Evolutionary conservation across 2,113 vertebrate species (phyloP), one percentile per base, ranked within the genome.

Genomic region (human): DNA sequence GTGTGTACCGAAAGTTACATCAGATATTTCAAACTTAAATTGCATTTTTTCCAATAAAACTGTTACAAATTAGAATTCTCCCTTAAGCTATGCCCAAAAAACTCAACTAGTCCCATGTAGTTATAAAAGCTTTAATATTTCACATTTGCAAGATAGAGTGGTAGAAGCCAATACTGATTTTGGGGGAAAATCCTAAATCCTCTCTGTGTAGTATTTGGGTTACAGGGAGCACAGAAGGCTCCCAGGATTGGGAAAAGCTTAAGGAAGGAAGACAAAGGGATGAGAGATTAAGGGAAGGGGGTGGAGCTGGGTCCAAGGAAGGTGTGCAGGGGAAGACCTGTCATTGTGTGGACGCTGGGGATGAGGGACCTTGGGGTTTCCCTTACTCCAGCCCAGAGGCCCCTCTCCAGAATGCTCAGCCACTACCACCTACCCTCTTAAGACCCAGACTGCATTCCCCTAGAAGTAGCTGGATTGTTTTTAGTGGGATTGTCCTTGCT

Each of bases 21-120:
- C 52, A 82, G 68, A 25, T 92, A 66, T 90, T 92, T 96, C 89
- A 32, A 87, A 83, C 35, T 92, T 17, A 66, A 27, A 7, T 66
- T 59, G 20, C 32, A 48, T 81, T 84, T 86, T 95, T 59, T 40
- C 10, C 40, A 17, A 45, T 59, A 22, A 68, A 48, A 91, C 79
- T 57, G 4, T 68, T 94, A 45, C 22, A 38, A 68, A 61, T 80
- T 82, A 52, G 43, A 85, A 82, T 18, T 18, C 11, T 23, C 35
- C 72, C 32, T 43, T 93, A 75, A 79, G 52, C 18, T 48, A 59
- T 40, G 2, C 52, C 27, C 84, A 23, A 80, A 70, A 84, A 88
- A 22, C 70, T 20, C 20, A 32, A 20, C 35, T 40, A 40, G 25
- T 59, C 40, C 2, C 12, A 9, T 18, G 17, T 68, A 45, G 61